phyloP scores from a whole-genome alignment of 2,797 vertebrate genomes.

The Microhierax caerulescens region DNA sequence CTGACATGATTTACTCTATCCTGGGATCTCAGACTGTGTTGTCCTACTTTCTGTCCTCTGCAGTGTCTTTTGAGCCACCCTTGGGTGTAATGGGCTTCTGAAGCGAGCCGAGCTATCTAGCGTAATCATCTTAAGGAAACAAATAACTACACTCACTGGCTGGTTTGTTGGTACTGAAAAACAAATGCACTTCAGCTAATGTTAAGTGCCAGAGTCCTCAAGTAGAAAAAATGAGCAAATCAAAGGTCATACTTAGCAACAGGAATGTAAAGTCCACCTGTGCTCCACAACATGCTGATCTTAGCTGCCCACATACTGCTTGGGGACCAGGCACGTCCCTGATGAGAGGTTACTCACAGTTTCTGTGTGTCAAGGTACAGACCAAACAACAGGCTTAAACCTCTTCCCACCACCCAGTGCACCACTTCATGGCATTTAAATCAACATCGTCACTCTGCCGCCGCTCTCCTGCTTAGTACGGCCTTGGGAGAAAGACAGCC shows the following conservation, averaged over 20 bases:
- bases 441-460: rapidly evolving
- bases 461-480: background rate
- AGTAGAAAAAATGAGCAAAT: background rate
- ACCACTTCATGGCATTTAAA: background rate
- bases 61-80: constrained; percentile 20
- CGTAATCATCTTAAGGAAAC: constrained; percentile 22
- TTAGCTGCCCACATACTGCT: background rate
- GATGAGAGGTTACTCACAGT: background rate
- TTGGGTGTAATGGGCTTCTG: constrained; percentile 39
- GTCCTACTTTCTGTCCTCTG: constrained; percentile 56
- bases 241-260: background rate
- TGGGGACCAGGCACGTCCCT: background rate
- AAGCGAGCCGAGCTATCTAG: background rate
- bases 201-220: background rate
- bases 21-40: background rate
- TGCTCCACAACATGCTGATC: background rate
- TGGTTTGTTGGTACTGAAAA: background rate
- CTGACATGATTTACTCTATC: background rate
- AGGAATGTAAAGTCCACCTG: background rate
- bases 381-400: background rate
- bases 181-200: background rate
- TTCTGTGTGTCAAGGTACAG: background rate
- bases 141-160: background rate
- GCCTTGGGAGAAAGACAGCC: background rate
- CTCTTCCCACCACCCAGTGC: background rate